Evolutionary conservation across 2,113 vertebrate species (phyloP).

Genomic region (Leucoraja erinaceus): DNA sequence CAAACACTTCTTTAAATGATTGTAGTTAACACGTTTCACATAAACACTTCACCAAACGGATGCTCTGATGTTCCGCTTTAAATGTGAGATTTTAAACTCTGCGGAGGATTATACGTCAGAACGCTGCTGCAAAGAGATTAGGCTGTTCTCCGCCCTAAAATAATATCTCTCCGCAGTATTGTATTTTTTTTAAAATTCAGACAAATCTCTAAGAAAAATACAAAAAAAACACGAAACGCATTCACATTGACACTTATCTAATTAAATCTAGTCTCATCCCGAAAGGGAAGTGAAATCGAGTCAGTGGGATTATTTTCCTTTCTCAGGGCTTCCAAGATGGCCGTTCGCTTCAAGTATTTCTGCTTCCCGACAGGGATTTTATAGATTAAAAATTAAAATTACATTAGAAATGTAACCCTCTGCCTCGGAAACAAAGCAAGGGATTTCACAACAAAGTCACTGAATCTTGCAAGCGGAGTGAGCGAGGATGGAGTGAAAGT

Average conservation of each 20-base stretch:
- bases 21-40: neutral
- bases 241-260: neutral
- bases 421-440: neutral
- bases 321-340: slow-evolving; percentile 33
- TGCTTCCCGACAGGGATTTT: slow-evolving; percentile 34
- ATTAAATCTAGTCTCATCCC: neutral
- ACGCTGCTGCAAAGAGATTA: neutral
- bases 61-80: neutral
- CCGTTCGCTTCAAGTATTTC: slow-evolving; percentile 35
- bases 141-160: neutral
- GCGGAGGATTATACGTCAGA: slow-evolving; percentile 9
- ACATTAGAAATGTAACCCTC: neutral
- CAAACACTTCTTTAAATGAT: neutral
- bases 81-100: slow-evolving; percentile 2
- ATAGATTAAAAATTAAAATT: slow-evolving; percentile 28
- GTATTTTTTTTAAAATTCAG: neutral
- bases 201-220: neutral
- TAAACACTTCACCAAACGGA: neutral
- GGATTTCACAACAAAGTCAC: neutral
- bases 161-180: neutral
- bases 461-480: neutral
- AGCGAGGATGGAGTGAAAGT: slow-evolving; percentile 28
- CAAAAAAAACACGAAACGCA: neutral
- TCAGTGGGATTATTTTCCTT: slow-evolving; percentile 27
- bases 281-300: neutral